These are phyloP conservation scores for Bellardia pandia DNA, from an alignment of 2,888 invertebrate species.

Conservation along the genomic window DNA sequence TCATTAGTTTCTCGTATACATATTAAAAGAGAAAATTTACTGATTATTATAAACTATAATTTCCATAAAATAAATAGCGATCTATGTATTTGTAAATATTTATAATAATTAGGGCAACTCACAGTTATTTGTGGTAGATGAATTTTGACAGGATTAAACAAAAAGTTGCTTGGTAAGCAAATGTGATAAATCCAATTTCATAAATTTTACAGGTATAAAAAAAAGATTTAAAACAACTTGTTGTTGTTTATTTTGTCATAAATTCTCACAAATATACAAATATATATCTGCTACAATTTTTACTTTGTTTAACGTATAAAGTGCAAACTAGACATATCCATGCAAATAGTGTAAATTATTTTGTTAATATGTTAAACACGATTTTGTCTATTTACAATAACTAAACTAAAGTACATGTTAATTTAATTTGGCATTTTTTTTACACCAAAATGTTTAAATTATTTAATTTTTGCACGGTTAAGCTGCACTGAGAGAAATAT, in stretches of 20 bases:
- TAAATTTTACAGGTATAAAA: too few relatives aligned
- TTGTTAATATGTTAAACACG: slow-evolving; percentile 41
- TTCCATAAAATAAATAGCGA: not conserved
- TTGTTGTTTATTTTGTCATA: too few relatives aligned
- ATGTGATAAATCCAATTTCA: too few relatives aligned
- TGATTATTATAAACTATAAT: not conserved
- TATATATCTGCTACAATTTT: too few relatives aligned
- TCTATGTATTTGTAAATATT: too few relatives aligned
- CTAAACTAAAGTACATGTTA: not conserved
- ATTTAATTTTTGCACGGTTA: not conserved
- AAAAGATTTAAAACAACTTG: too few relatives aligned
- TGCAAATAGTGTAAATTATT: slow-evolving; percentile 14
- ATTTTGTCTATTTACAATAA: slow-evolving; percentile 9
- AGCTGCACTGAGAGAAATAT: too few relatives aligned
- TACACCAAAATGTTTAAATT: not conserved
- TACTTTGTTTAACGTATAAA: not conserved
- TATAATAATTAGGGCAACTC: too few relatives aligned
- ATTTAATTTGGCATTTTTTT: not conserved
- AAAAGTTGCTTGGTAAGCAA: too few relatives aligned
- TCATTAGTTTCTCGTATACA: not conserved
- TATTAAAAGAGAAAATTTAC: not conserved
- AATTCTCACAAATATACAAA: too few relatives aligned
- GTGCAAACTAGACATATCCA: not conserved
- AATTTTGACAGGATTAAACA: too few relatives aligned
- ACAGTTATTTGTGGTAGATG: too few relatives aligned